Evolutionary conservation across 2,113 vertebrate genomes (phyloP), one percentile per base, ranked within the genome.

Genomic region (Danionella cerebrum): DNA sequence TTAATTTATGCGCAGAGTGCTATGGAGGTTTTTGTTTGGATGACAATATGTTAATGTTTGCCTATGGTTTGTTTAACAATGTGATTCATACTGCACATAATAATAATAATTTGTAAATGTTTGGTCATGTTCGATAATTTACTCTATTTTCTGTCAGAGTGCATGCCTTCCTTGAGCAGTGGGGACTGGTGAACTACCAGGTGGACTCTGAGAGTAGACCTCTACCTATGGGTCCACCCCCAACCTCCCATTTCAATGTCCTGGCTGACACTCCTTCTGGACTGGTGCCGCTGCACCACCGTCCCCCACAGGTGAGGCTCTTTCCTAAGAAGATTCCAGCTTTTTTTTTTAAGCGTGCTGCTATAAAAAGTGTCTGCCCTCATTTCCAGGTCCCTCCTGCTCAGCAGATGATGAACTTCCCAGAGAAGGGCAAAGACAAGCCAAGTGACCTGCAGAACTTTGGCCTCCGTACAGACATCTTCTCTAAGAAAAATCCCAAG

Each of bases 111-210:
- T n/a, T n/a, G n/a, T n/a, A n/a, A n/a, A n/a, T n/a, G n/a, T n/a
- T n/a, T n/a, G n/a, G n/a, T n/a, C n/a, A n/a, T n/a, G n/a, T n/a
- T n/a, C n/a, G n/a, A n/a, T n/a, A n/a, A n/a, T n/a, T n/a, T 42
- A 45, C 33, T 39, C 51, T 24, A 58, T 24, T 31, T 36, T 48
- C 13, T 48, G 18, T 0, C 24, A 99, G 96, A 73, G 96, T 94
- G 0, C 96, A 98, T 6, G 96, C 96, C 0, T 98, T 98, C 69
- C 79, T 99, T 88, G 96, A 98, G 86, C 96, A 99, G 76, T 98
- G 96, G 96, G 96, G 96, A 11, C 89, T 98, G 44, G 92, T 98
- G 27, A 99, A 99, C 76, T 98, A 99, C 79, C 96, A 99, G 63
- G 96, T 99, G 33, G 96, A 99, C n/a, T 84, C 94, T 0, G 96